Evolutionary conservation across 1,140 invertebrate genomes (phyloP).

Genomic region (Atta cephalotes): DNA sequence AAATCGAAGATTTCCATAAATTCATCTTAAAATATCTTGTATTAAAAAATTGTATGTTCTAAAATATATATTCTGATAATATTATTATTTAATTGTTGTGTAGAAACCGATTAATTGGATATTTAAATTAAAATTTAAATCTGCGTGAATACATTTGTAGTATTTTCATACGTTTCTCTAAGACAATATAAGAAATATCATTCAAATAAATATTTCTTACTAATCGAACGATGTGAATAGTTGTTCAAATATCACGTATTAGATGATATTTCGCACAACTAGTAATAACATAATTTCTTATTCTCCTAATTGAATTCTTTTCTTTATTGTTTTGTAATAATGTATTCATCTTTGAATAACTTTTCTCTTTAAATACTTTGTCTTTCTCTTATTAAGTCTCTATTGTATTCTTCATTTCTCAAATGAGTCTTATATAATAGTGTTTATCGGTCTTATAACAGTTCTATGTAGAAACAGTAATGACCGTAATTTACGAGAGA

Average conservation of each 20-base stretch:
- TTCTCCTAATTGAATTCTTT: neutral
- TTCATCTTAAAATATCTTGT: too few relatives aligned
- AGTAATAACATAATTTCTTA: slow-evolving; percentile 10
- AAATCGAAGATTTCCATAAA: neutral
- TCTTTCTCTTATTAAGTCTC: slow-evolving; percentile 10
- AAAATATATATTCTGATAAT: too few relatives aligned
- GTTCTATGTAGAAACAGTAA: neutral
- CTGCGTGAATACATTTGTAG: neutral
- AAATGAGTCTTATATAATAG: neutral
- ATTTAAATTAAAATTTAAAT: neutral
- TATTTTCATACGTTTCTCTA: neutral
- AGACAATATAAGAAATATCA: neutral
- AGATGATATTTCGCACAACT: neutral
- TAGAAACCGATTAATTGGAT: neutral
- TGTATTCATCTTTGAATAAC: neutral
- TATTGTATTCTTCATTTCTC: neutral
- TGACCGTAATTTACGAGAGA: slow-evolving; percentile 7
- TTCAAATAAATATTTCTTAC: neutral
- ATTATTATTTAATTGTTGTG: neutral
- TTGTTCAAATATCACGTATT: neutral
- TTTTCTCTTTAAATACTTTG: slow-evolving; percentile 2
- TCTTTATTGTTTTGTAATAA: neutral
- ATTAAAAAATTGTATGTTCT: too few relatives aligned
- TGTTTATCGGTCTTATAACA: neutral
- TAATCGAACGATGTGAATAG: neutral